Base-by-base conservation (phyloP, 2,888 invertebrate genomes). In the Dasysyrphus tricinctus region DNA sequence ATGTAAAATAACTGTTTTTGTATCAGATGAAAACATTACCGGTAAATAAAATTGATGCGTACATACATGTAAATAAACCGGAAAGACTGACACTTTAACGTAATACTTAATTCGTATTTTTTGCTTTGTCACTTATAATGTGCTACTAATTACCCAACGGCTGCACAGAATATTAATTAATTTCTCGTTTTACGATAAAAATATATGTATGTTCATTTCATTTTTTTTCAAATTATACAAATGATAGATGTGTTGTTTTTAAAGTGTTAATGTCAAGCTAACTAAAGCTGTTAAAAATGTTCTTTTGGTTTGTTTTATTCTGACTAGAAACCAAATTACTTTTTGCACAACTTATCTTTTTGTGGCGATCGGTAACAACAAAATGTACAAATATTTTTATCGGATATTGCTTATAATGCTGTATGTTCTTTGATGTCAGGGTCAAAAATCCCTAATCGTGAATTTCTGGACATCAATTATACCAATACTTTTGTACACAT, bases 91-190 rank as follows among this genome's bases (percentile, higher is more conserved):
- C 24, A 65, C n/a, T 61, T 54, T 34, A 56, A 54, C 5, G 12
- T 24, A 24, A 24, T 24, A 32, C 5, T n/a, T 42, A 0, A 1
- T 8, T 1, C n/a, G n/a, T n/a, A n/a, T 24, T 54, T 65, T 57
- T 16, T 49, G 59, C 76, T 19, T 12, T 57, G 69, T 59, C 69
- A 69, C 29, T 67, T 6, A 11, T 9, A n/a, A 19, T 11, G 19
- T 19, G 56, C 54, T 75, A 76, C 54, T 75, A 76, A 56, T 57
- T 67, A 61, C 39, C 39, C 19, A 5, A 61, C 14, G 39, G 8
- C 61, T 42, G n/a, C 2, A 57, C 34, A 57, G 57, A 37, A 37
- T 57, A 16, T 57, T 37, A 16, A 57, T 11, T 37, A 16, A 57
- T 57, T 57, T 57, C 34, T 37, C 16, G 34, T 16, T 37, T 16